These are phyloP conservation scores for Etheostoma spectabile DNA, from an alignment of 2,113 vertebrate genomes.

Conservation along the genomic window DNA sequence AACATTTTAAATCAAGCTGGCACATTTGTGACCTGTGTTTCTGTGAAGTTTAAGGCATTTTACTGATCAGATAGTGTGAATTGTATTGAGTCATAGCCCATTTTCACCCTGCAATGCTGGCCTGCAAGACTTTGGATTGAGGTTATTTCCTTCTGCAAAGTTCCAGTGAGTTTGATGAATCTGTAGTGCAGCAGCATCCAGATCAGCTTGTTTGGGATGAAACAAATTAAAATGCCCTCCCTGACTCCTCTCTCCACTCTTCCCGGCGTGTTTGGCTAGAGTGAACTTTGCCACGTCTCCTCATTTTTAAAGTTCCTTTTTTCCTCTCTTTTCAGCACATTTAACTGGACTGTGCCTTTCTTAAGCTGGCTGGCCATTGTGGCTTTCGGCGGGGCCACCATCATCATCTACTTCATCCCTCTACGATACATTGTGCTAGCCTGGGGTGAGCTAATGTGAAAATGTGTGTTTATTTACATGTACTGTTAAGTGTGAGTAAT, in stretches of 20 bases:
- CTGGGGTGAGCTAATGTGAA: conserved; percentile 90
- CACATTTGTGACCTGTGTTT: conserved; percentile 12
- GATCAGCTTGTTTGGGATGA: conserved; percentile 23
- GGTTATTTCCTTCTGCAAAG: conserved; percentile 24
- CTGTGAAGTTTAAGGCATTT: conserved; percentile 7
- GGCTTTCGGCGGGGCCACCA: conserved; percentile 88
- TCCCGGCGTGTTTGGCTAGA: not conserved
- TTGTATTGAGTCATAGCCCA: not conserved
- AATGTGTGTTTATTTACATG: not conserved
- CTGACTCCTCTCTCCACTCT: conserved; percentile 1
- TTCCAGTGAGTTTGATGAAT: conserved; percentile 31
- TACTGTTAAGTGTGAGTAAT: not conserved
- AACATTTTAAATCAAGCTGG: conserved; percentile 29
- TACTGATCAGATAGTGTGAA: conserved; percentile 10
- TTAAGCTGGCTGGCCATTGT: conserved; percentile 96
- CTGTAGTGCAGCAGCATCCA: not conserved
- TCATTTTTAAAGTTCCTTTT: not conserved
- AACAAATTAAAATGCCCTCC: conserved; percentile 28
- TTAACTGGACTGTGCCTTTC: conserved; percentile 99
- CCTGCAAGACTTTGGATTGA: conserved; percentile 7
- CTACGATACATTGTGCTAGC: conserved; percentile 96
- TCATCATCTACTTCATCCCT: conserved; percentile 94
- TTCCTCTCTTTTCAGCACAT: conserved; percentile 86
- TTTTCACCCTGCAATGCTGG: conserved; percentile 29
- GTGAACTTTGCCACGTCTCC: conserved; percentile 8